Base-by-base conservation (phyloP, 2,113 vertebrate genomes). In the Brevimyrus niger region DNA sequence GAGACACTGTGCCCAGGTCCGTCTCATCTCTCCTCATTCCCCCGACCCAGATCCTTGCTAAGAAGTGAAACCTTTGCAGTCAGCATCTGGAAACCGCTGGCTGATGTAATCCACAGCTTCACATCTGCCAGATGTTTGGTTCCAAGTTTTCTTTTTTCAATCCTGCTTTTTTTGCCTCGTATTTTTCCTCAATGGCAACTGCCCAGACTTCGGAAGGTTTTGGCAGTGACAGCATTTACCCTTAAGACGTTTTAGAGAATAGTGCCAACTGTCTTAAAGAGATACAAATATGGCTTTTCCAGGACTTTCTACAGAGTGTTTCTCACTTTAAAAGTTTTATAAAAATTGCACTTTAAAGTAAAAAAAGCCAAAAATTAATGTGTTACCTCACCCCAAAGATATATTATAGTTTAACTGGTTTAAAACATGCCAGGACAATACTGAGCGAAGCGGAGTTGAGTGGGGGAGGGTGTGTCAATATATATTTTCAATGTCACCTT, bases 141-240 rank as follows among this genome's bases (percentile, higher is more conserved):
- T 91, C 91, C 89, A 69, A 89, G 86, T 88, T 91, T 89, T 89
- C 2, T 58, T 73, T 92, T 48, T 90, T 61, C 27, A 13, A 31
- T 69, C 88, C 35, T 8, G 31, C 76, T 88, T 87, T 89, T 89
- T 42, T 91, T 90, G 89, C 50, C 48, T 87, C 65, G 31, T 58
- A 73, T 89, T 92, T 91, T 89, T 84, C 80, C 91, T 91, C 89
- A 53, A 92, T 95, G 94, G 94, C 91, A 31, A 1, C 31, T 82
- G 48, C 92, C 94, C 94, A 93, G 93, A 91, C 94, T 91, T 93
- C 90, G 91, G 90, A 92, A 90, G 92, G 91, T 89, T 92, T 92
- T 91, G 91, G 90, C 69, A 90, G 93, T 96, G 95, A 96, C 94
- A 95, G 96, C 93, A 93, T 89, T 91, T 83, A 88, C 84, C 88